Base-by-base conservation (phyloP, 2,797 vertebrate species). In the Macropodus opercularis region DNA sequence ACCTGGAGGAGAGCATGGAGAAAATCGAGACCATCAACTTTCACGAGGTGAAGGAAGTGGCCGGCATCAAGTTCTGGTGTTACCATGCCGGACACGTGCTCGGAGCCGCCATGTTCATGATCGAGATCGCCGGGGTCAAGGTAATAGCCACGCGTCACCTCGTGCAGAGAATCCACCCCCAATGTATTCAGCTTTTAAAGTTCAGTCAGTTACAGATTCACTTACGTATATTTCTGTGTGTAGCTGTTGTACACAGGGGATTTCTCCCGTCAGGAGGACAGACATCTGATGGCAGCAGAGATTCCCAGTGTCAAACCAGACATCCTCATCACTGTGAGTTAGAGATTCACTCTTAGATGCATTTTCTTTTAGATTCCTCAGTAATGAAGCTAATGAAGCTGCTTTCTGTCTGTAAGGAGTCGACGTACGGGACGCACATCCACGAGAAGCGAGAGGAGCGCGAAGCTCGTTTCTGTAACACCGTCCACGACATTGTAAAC, bases 21-120 rank as follows among this genome's bases (percentile, higher is more conserved):
- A 98, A 99, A 86, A 98, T 98, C 1, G 98, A 99, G 87, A 99
- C 97, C 29, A 97, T 99, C 81, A 98, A 99, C 86, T 98, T 99
- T 79, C 98, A 99, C 0, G 98, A 99, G 85, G 98, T 99, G 64
- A 99, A 98, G 69, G 97, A 99, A 43, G 96, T 99, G 71, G 96
- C 96, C 0, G 96, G 96, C 26, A 97, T 98, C 84, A 98, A 98
- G 87, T 99, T 99, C 81, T 99, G 97, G 97, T 98, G 96, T 82
- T 98, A 98, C 79, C 96, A 98, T 0, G 95, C 96, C 0, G 96
- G 96, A 23, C 96, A 98, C 0, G 96, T 98, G 35, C 89, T 98
- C 53, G 96, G 96, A 75, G 96, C 96, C 5, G 95, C 96, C 78
- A 97, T 98, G 96, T 97, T 98, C 64, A 98, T 97, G 95, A 97